phyloP scores from a whole-genome alignment of 2,888 invertebrate genomes.

The Volucella inflata region DNA sequence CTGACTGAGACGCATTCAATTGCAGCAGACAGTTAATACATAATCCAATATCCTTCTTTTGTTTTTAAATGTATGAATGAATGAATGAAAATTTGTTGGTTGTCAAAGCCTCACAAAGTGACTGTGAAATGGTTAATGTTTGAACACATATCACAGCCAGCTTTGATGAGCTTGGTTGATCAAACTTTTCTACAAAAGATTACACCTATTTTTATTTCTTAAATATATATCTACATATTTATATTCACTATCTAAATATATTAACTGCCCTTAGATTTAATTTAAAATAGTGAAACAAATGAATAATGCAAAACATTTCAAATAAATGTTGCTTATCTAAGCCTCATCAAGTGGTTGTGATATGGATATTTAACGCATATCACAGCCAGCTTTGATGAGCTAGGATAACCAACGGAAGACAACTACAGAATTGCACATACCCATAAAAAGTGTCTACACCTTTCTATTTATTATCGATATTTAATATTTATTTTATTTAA shows the following conservation, averaged over 20 bases:
- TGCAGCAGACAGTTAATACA: background rate
- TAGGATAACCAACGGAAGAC: conserved; percentile 85
- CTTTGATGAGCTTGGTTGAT: conserved; percentile 93
- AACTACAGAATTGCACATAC: conserved; percentile 75
- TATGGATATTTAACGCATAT: conserved; percentile 90
- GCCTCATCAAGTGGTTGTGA: conserved; percentile 95
- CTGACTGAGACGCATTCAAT: background rate
- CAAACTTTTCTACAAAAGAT: conserved; percentile 69
- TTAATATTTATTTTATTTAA: background rate
- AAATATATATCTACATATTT: conserved; percentile 3
- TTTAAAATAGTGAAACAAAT: conserved; percentile 6
- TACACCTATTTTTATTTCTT: background rate
- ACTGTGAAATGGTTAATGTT: conserved; percentile 89
- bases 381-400: conserved; percentile 99
- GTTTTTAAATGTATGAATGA: conserved; percentile 25
- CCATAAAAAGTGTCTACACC: background rate
- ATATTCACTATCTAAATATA: background rate
- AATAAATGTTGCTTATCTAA: conserved; percentile 83
- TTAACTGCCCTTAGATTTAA: background rate
- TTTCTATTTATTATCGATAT: background rate
- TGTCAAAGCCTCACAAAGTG: conserved; percentile 89
- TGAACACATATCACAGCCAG: conserved; percentile 97
- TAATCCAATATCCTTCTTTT: conserved; percentile 21
- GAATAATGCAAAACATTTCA: conserved; percentile 7
- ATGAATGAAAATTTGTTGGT: conserved; percentile 67